A percentile compares a stretch with the other conserved stretches of the same genome.
phyloP scores from a whole-genome alignment of 2,113 vertebrate species.

The Macroglossus sobrinus region DNA sequence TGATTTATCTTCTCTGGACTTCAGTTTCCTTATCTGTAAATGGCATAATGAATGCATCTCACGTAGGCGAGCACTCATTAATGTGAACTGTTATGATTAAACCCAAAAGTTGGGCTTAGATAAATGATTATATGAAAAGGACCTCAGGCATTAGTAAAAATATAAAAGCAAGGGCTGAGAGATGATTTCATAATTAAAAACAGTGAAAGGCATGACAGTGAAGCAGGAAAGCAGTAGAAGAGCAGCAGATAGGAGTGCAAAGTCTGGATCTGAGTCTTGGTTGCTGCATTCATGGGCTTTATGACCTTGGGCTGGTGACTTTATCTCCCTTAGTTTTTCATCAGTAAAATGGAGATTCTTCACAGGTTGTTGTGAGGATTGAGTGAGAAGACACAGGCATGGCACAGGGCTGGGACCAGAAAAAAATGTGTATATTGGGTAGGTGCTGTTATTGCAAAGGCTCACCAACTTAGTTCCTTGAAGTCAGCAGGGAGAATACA shows the following conservation, averaged over 20 bases:
- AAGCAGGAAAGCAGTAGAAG: not conserved
- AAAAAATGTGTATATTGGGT: not conserved
- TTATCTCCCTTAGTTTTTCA: not conserved
- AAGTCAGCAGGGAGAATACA: not conserved
- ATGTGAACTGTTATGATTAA: not conserved
- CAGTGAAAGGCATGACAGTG: too few species aligned
- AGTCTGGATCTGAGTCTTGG: not conserved
- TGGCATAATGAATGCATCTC: not conserved
- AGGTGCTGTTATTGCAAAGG: not conserved
- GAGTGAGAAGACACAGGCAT: not conserved
- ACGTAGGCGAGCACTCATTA: not conserved
- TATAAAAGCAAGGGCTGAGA: not conserved
- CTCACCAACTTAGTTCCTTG: not conserved
- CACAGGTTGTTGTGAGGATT: not conserved
- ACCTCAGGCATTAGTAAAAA: not conserved
- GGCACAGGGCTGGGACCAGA: not conserved
- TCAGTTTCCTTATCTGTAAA: not conserved
- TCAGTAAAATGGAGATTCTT: not conserved
- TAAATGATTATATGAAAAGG: not conserved
- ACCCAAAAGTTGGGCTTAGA: not conserved
- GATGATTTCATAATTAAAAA: not conserved
- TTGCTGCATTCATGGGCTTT: not conserved
- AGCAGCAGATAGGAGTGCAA: not conserved
- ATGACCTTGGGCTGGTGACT: not conserved
- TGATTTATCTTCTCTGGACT: not conserved